Conservation (phyloP, 2,888 invertebrate genomes). For the Enoplolaimus lenunculus region DNA sequence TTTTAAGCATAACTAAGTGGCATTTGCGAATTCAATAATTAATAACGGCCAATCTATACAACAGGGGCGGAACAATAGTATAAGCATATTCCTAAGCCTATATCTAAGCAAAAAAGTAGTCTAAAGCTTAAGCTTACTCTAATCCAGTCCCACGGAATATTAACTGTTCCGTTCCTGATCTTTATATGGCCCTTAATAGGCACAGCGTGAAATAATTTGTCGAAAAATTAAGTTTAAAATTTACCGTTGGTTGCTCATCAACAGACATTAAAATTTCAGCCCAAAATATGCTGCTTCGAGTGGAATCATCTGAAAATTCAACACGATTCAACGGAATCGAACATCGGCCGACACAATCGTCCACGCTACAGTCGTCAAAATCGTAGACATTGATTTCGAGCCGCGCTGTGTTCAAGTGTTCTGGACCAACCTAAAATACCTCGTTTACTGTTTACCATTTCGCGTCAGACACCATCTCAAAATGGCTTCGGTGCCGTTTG, state of each 20-base stretch:
- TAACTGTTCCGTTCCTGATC: too few species aligned
- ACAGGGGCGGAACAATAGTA: too few species aligned
- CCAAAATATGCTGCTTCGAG: slow-evolving; percentile 36
- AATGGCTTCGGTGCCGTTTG: too few species aligned
- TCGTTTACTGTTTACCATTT: neutral
- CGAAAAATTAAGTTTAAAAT: neutral
- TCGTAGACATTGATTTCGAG: slow-evolving; percentile 37
- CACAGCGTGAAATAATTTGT: too few species aligned
- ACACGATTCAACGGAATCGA: slow-evolving; percentile 32
- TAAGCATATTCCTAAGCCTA: too few species aligned
- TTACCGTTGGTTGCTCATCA: neutral
- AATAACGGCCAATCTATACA: too few species aligned
- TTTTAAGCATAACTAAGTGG: too few species aligned
- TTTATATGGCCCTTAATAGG: too few species aligned
- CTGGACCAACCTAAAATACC: slow-evolving; percentile 27
- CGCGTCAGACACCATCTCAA: neutral
- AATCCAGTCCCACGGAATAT: too few species aligned
- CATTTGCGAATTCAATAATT: too few species aligned
- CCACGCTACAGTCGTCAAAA: slow-evolving; percentile 36
- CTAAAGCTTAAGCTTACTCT: too few species aligned
- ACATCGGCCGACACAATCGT: slow-evolving; percentile 39
- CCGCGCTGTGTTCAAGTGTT: slow-evolving; percentile 29
- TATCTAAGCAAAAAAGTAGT: too few species aligned
- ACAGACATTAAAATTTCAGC: slow-evolving; percentile 35
- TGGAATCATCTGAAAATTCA: slow-evolving; percentile 29